Evolutionary conservation across 2,888 invertebrate genomes (phyloP).

Genomic region (Agrotis clavis): DNA sequence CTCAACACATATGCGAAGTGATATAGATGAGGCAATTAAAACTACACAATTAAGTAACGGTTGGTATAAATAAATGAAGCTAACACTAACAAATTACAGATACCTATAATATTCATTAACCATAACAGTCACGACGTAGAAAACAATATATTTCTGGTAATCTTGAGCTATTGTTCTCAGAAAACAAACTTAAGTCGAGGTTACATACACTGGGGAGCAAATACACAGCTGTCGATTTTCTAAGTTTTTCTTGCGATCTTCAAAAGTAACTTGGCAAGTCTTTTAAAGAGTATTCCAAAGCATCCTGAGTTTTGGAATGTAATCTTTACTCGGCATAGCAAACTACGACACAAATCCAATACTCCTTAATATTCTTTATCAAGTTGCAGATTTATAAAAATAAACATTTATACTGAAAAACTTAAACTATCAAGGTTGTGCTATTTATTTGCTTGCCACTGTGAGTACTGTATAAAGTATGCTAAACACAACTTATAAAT

Average conservation of each 20-base stretch:
- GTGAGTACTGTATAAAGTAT: slow-evolving; percentile 45
- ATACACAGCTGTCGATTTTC: slow-evolving; percentile 53
- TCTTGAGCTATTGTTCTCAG: slow-evolving; percentile 63
- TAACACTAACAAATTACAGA: slow-evolving; percentile 60
- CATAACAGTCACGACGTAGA: slow-evolving; percentile 62
- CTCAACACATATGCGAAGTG: slow-evolving; percentile 64
- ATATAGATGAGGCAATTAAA: slow-evolving; percentile 67
- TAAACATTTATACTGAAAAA: slow-evolving; percentile 43
- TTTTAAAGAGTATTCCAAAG: slow-evolving; percentile 48
- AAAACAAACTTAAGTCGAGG: slow-evolving; percentile 57
- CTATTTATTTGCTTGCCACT: slow-evolving; percentile 60
- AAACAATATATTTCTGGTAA: slow-evolving; percentile 65
- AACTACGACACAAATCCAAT: slow-evolving; percentile 38
- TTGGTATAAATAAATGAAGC: slow-evolving; percentile 67
- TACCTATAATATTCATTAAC: slow-evolving; percentile 62
- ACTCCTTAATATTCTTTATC: slow-evolving; percentile 26
- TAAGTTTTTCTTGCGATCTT: slow-evolving; percentile 49
- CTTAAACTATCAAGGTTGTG: slow-evolving; percentile 58
- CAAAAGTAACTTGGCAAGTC: slow-evolving; percentile 50
- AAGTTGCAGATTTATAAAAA: slow-evolving; percentile 43
- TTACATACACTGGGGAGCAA: slow-evolving; percentile 52
- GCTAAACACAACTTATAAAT: slow-evolving; percentile 63
- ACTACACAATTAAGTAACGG: slow-evolving; percentile 81
- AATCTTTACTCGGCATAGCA: slow-evolving; percentile 51
- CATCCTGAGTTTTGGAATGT: slow-evolving; percentile 52